Evolutionary conservation across 2,888 invertebrate genomes (phyloP).

Genomic region (Ichneumoninae sp.): DNA sequence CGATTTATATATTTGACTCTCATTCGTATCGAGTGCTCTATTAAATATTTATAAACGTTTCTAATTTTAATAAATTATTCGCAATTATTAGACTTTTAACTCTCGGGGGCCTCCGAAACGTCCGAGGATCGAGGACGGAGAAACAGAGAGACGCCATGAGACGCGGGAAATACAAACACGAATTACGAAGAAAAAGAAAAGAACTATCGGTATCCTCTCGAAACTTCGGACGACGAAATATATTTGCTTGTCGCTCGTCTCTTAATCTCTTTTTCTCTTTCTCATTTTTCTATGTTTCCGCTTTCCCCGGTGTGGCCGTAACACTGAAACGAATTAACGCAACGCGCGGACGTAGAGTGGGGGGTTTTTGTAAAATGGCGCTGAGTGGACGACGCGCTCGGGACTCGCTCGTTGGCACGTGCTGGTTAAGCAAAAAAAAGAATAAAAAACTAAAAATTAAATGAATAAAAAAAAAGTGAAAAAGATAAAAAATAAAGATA

Average conservation of each 20-base stretch:
- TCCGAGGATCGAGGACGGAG: constrained; percentile 12
- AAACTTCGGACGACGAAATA: neutral
- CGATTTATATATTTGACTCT: constrained; percentile 65
- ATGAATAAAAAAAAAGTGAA: constrained; percentile 7
- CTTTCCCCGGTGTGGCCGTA: constrained; percentile 34
- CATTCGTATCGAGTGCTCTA: constrained; percentile 67
- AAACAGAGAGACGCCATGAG: neutral
- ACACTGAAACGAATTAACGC: constrained; percentile 8
- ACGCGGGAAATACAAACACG: neutral
- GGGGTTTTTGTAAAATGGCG: neutral
- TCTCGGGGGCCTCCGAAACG: constrained; percentile 46
- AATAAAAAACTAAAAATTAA: constrained; percentile 25
- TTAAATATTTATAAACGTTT: constrained; percentile 68
- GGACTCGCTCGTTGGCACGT: constrained; percentile 51
- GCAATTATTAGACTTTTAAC: constrained; percentile 48
- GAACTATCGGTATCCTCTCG: constrained; percentile 16
- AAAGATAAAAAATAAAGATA: constrained; percentile 11
- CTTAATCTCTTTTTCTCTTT: constrained; percentile 37
- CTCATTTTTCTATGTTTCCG: constrained; percentile 42
- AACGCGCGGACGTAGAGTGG: neutral
- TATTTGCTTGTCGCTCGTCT: constrained; percentile 33
- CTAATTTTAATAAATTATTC: constrained; percentile 73
- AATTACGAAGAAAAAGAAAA: constrained; percentile 11
- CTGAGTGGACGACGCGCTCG: constrained; percentile 47
- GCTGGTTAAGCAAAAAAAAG: constrained; percentile 11